Evolutionary conservation across 2,113 vertebrate genomes (phyloP), one percentile per base, ranked within the genome.

Genomic region (Oceanites oceanicus): DNA sequence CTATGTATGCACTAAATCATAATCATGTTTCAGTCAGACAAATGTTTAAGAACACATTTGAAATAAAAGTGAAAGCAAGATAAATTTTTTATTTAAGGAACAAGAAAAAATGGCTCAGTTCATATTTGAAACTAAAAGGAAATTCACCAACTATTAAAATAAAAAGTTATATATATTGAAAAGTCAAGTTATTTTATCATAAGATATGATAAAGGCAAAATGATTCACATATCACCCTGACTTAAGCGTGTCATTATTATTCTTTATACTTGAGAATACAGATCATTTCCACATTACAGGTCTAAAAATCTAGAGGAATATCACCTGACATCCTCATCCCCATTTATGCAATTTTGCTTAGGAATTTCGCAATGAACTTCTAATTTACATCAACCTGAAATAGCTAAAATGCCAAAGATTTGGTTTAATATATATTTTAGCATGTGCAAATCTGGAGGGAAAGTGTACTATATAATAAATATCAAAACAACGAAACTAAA

Each of bases 41-140:
- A 79, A 66, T 58, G 6, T 86, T 85, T 94, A 90, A 88, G 92
- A 77, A 52, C 25, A 79, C 27, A 90, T 52, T 86, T 71, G 91
- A 86, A 95, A 75, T 76, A 86, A 91, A 94, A 92, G 44, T 67
- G 38, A 82, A 38, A 52, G 10, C 30, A 85, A 76, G 23, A 92
- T 63, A 91, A 90, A 74, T 70, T 81, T 74, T 89, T 95, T 17
- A 92, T 73, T 58, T 82, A 81, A 83, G 53, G 53, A 95, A 91
- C 63, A 94, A 49, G 73, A 75, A 94, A 78, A 96, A 93, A 38
- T 7, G 3, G 5, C 20, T 47, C 25, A 42, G 32, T 50, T 88
- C 40, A 50, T 78, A 86, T 25, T 29, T 92, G n/a, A 70, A 90
- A 76, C 18, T 45, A 53, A 92, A 92, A 92, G 49, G 25, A 94